Conservation (phyloP, 1,140 invertebrate genomes). For the Meloidogyne hapla region DNA sequence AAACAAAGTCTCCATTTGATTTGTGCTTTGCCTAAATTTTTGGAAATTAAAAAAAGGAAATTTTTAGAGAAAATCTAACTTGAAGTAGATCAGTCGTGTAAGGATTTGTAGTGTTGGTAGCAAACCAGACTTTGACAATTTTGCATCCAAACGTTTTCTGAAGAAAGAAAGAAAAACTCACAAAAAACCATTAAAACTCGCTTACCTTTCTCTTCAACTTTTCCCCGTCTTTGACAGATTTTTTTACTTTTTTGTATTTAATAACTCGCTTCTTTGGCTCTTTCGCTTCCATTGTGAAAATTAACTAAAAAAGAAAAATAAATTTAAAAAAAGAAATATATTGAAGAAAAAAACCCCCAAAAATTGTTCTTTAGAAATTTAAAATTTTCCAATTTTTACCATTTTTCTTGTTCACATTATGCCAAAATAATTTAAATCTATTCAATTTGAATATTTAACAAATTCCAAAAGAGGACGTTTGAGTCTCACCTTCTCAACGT, state of each 20-base stretch:
- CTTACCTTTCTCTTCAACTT: not conserved
- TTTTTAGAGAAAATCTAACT: not conserved
- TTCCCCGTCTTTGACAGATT: not conserved
- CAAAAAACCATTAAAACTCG: no score
- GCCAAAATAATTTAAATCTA: no score
- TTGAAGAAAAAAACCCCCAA: no score
- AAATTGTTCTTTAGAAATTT: no score
- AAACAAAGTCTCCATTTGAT: not conserved
- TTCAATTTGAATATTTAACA: no score
- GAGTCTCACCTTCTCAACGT: no score
- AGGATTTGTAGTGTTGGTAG: not conserved
- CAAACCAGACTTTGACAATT: not conserved
- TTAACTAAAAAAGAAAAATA: no score
- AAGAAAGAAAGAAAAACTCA: not conserved
- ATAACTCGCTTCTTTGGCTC: not conserved
- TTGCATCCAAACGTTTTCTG: not conserved
- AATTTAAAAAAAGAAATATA: no score
- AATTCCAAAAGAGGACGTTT: no score
- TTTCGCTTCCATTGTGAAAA: not conserved
- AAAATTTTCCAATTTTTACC: no score
- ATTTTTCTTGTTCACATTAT: no score
- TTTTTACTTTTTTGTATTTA: not conserved
- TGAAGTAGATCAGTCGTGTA: not conserved
- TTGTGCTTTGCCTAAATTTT: not conserved
- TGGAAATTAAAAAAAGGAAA: no score